Base-by-base conservation (phyloP, 1,140 invertebrate genomes). In the Andrena cerasifolii region DNA sequence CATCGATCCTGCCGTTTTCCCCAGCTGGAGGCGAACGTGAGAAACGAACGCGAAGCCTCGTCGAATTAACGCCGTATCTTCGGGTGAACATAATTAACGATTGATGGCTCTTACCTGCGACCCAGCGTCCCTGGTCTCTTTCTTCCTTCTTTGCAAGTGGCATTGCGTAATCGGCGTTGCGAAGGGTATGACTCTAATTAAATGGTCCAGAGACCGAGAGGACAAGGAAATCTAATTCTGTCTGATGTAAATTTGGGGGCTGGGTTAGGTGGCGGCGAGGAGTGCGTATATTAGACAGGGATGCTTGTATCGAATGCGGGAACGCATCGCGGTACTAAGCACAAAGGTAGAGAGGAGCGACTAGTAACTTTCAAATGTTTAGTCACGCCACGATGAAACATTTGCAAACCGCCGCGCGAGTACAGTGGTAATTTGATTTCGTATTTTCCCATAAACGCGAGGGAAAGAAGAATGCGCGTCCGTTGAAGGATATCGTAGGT, bases 51-150 rank as follows among this genome's bases (percentile, higher is more conserved):
- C 33, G 66, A 65, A 40, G 65, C 56, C 54, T 80, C 66, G 58
- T 76, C 51, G 24, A 81, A 77, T 80, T 76, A 76, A 40, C 56
- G 18, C 26, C 26, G 33, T 81, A 21, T 45, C 62, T 31, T 45
- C 33, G 59, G 62, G 51, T 43, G 36, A 40, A 40, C 68, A 16
- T 16, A 26, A 24, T 28, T 56, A 56, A 56, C 36, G 36, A 31
- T 31, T 56, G 31, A 56, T 26, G 53, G 16, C 47, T 26, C 10
- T 58, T 40, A 31, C 43, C 10, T 26, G 14, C 59, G 33, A 56
- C 24, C 53, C 31, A 10, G n/a, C 24, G 16, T 10, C 12, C 58
- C 47, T 65, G 16, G 40, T 53, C 33, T 54, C 45, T 18, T 26
- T 24, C 21, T 26, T 3, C 8, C 51, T n/a, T n/a, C n/a, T 12